Evolutionary conservation across 2,113 vertebrate species (phyloP), one percentile per base, ranked within the genome.

Genomic region (Rousettus leschenaultii): DNA sequence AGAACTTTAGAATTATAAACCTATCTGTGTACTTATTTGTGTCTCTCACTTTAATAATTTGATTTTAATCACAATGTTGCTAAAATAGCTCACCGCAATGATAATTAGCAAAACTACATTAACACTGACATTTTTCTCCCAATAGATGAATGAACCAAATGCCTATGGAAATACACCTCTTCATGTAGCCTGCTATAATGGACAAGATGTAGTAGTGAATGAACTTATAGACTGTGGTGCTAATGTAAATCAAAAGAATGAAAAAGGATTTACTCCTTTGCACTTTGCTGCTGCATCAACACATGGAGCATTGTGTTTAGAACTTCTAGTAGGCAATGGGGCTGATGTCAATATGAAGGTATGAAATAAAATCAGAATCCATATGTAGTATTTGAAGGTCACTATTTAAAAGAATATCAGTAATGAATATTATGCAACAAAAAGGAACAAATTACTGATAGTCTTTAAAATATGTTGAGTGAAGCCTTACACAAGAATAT

Each of bases 271-370:
- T 75, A 99, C 99, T 28, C 99, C 99, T 86, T 99, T 99, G 95
- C 99, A 99, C 98, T 99, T 99, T 94, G 99, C 99, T 21, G 99
- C 99, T 73, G 99, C 99, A 0, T 99, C 99, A 2, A 99, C 99
- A 48, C 99, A 99, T 21, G 99, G 99, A 89, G 99, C 99, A 0
- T 98, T 99, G 86, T 99, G 99, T 97, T 98, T 99, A 98, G 99
- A 99, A 98, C 99, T 99, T 65, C 98, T 99, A n/a, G 99, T 99
- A 95, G 99, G 99, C 98, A 99, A 99, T 6, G 99, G 99, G 53
- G 99, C 99, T 6, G 99, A 99, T 91, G 99, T 99, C 97, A 99
- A 99, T 98, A 99, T 99, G 98, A 99, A 99, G 99, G 99, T 99
- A 98, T 95, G 98, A 35, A 94, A 97, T 66, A 97, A 26, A 95